Base-by-base conservation (phyloP, 2,113 vertebrate genomes). In the Cercocebus atys region DNA sequence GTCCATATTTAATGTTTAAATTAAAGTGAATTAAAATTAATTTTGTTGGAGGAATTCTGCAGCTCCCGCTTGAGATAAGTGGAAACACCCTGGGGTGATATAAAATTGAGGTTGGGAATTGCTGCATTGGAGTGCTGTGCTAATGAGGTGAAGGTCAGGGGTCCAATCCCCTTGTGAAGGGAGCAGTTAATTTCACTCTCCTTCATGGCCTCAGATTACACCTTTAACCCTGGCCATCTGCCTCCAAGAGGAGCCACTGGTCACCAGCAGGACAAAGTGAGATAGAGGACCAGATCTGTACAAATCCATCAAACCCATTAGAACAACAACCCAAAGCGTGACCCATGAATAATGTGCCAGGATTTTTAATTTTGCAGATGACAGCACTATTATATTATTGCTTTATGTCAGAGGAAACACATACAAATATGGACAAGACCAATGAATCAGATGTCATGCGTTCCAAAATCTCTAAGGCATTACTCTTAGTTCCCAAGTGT, bases 91-190 rank as follows among this genome's bases (percentile, higher is more conserved):
- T 22, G 45, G 82, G 81, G 94, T 90, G 90, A 75, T 70, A 17
- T 86, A 94, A 91, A 94, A 82, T 40, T 17, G 82, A 76, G 59
- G 45, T 7, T 45, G 47, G 80, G 57, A 89, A 79, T 52, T 75
- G 45, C 81, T 45, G 66, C 32, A 16, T 52, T 59, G 79, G 90
- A 95, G 84, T 35, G 25, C 84, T 17, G 47, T 40, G 81, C 85
- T 97, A 93, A 96, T 64, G 96, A 96, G 92, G 76, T 66, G 80
- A 80, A 70, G 98, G 97, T 97, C 97, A 96, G 94, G 38, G 97
- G 88, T 96, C 84, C 88, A 70, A 38, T 45, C 81, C 93, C 81
- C 91, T 86, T 8, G n/a, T 88, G 95, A 94, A 81, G 93, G 80
- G 72, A 90, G 66, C 75, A 68, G 80, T 97, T 97, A 57, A 94